Base-by-base conservation (phyloP, 2,113 vertebrate species). In the Rynchops niger region DNA sequence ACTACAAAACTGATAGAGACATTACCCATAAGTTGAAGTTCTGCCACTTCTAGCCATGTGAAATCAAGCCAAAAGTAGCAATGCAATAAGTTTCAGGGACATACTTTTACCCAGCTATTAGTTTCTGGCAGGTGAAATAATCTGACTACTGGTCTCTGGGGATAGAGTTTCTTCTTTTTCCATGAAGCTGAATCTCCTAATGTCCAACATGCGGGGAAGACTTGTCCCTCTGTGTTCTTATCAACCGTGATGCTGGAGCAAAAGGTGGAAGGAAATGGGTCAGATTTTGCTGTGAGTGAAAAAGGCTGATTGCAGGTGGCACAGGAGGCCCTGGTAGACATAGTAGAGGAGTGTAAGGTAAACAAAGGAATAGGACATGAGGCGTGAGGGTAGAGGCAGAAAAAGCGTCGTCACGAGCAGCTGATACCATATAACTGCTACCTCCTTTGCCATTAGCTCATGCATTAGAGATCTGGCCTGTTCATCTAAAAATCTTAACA, bases 361-460 rank as follows among this genome's bases (percentile, higher is more conserved):
- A 53, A 76, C 2, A 38, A 55, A 78, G 12, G 62, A 72, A 22
- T 8, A 45, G 5, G 4, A 22, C 43, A 40, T 15, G 6, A 72
- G 4, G 3, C n/a, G 5, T 36, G 27, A 77, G 23, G 11, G 27
- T 18, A 73, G 5, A 43, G 9, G 20, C 9, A 59, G 30, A 56
- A 85, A 72, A 85, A 22, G 2, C 3, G 6, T 2, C 9, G 29
- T 32, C 10, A 32, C 4, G 3, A 58, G 5, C 1, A 4, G 6
- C 17, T 43, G 17, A n/a, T 38, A 72, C 2, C 3, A 47, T 25
- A 7, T 19, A 59, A 59, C 18, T 70, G 3, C 14, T 76, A 65
- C 7, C 13, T 76, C 10, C 22, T 90, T 72, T 30, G 62, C 19
- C 22, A 36, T 59, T 85, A 70, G 15, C 3, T 50, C 36, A 21